Evolutionary conservation across 2,113 vertebrate genomes (phyloP).

Genomic region (Lepisosteus oculatus): DNA sequence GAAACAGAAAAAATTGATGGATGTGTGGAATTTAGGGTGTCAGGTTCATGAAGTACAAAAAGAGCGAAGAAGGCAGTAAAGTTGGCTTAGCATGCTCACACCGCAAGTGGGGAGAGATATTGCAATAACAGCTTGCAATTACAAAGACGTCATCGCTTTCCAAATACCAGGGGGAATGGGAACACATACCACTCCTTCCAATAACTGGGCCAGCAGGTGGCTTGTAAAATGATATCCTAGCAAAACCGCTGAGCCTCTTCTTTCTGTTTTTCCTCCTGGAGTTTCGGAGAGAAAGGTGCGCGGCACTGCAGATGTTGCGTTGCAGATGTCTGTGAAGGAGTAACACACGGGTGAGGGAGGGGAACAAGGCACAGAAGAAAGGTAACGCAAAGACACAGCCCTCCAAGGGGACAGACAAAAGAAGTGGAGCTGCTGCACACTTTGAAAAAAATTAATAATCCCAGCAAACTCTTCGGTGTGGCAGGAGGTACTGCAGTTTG

Average conservation of each 20-base stretch:
- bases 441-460: too few species aligned
- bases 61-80: too few species aligned
- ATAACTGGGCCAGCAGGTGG: slow-evolving; percentile 41
- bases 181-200: slow-evolving; percentile 37
- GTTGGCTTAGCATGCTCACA: neutral
- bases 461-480: too few species aligned
- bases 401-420: too few species aligned
- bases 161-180: slow-evolving; percentile 1
- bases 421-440: too few species aligned
- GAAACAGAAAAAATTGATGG: too few species aligned
- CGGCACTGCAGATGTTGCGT: slow-evolving; percentile 53
- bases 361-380: too few species aligned
- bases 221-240: slow-evolving; percentile 44
- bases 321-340: slow-evolving; percentile 45
- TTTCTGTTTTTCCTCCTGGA: slow-evolving; percentile 11
- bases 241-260: slow-evolving; percentile 46
- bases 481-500: too few species aligned
- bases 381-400: too few species aligned
- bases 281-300: slow-evolving; percentile 24
- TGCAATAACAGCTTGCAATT: slow-evolving; percentile 34
- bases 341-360: slow-evolving; percentile 42
- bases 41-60: too few species aligned
- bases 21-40: too few species aligned
- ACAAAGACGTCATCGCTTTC: neutral
- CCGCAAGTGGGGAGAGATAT: slow-evolving; percentile 28